Percentiles rank a stretch among this genome's conserved stretches.
phyloP scores from a whole-genome alignment of 37 sponge, comb jelly and placozoan species.

The Ianthella basta region DNA sequence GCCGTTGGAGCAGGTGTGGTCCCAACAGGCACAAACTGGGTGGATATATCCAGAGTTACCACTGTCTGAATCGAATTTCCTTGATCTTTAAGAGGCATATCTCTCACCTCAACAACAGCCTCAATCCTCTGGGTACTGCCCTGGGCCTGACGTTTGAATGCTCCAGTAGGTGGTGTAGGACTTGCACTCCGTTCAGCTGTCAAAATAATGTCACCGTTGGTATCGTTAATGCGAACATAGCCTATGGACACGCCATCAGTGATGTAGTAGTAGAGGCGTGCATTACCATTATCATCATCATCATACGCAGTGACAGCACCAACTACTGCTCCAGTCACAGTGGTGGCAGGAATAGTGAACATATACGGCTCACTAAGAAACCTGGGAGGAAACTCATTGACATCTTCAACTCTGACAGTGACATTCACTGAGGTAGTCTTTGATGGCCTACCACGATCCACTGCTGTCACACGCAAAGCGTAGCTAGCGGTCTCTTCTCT shows the following conservation, averaged over 20 bases:
- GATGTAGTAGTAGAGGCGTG: conserved; percentile 44
- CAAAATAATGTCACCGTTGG: conserved; percentile 53
- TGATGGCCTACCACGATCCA: conserved; percentile 46
- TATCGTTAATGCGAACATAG: conserved; percentile 39
- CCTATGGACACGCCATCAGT: neutral
- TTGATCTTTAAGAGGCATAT: neutral
- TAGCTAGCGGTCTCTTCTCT: conserved; percentile 50
- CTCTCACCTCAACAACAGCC: conserved; percentile 20
- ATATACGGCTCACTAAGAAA: neutral
- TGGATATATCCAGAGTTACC: neutral
- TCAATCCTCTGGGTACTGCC: neutral
- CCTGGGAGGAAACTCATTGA: conserved; percentile 47
- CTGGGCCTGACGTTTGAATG: neutral
- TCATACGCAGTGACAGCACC: conserved; percentile 53
- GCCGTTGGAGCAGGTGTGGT: neutral
- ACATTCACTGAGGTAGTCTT: neutral
- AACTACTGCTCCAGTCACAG: conserved; percentile 33
- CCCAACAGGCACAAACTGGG: neutral
- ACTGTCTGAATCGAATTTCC: too few relatives aligned
- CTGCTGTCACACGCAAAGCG: conserved; percentile 41
- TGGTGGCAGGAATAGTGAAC: conserved; percentile 43
- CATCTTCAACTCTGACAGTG: conserved; percentile 37
- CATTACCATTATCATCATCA: conserved; percentile 51
- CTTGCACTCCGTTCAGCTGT: neutral
- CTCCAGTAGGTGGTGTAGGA: neutral